Conservation (phyloP, 2,797 vertebrate species). For the Anableps anableps region DNA sequence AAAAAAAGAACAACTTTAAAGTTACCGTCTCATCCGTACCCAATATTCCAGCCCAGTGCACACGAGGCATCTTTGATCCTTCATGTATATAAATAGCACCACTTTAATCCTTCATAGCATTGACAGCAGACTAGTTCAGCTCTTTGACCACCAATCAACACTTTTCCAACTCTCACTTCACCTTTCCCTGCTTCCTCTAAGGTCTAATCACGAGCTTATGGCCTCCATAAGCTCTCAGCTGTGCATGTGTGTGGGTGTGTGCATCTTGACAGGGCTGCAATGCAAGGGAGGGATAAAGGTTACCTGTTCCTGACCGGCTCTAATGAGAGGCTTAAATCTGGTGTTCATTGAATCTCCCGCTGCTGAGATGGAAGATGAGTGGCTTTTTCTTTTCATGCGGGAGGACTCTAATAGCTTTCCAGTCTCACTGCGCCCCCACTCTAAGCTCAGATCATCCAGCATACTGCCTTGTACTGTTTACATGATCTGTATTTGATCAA, state of each 20-base stretch:
- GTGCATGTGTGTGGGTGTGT: constrained; percentile 8
- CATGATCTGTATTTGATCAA: constrained; percentile 40
- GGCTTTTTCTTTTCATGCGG: constrained; percentile 46
- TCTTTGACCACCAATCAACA: constrained; percentile 54
- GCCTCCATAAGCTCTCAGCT: constrained; percentile 10
- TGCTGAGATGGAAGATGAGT: constrained; percentile 50
- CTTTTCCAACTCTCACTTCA: constrained; percentile 39
- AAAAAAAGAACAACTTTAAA: constrained; percentile 27
- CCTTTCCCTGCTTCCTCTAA: constrained; percentile 42
- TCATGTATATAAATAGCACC: constrained; percentile 53
- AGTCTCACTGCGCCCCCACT: constrained; percentile 40
- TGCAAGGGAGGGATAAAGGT: constrained; percentile 18
- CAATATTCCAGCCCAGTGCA: constrained; percentile 33
- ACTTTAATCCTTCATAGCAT: constrained; percentile 51
- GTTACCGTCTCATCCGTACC: constrained; percentile 29
- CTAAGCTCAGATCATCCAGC: constrained; percentile 25
- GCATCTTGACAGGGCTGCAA: constrained; percentile 39
- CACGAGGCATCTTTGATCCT: constrained; percentile 54
- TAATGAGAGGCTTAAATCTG: constrained; percentile 64
- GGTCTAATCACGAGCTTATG: constrained; percentile 38
- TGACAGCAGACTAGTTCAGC: constrained; percentile 58
- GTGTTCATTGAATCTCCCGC: constrained; percentile 64
- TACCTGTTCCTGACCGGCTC: constrained; percentile 51
- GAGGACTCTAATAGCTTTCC: constrained; percentile 51
- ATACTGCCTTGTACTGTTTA: constrained; percentile 11